These are phyloP conservation scores for Puntigrus tetrazona DNA, from an alignment of 2,113 vertebrate species.

Conservation along the genomic window DNA sequence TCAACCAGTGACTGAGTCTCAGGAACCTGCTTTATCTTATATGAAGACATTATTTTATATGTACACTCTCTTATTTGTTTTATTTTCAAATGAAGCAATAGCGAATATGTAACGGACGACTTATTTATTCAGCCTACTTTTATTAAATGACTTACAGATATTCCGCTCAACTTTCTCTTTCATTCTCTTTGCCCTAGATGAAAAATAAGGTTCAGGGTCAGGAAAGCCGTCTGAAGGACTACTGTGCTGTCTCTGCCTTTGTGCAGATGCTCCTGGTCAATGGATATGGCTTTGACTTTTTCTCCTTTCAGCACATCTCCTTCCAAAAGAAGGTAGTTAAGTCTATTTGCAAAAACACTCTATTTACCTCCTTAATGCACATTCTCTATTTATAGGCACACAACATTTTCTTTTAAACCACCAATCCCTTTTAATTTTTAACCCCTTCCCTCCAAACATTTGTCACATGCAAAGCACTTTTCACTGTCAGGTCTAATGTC, in stretches of 20 bases:
- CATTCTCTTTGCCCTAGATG: slow-evolving; percentile 60
- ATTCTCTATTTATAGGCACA: not conserved
- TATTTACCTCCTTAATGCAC: not conserved
- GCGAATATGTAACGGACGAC: not conserved
- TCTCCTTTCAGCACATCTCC: slow-evolving; percentile 73
- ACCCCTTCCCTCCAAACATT: not conserved
- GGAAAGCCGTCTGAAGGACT: slow-evolving; percentile 67
- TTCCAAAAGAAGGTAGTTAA: slow-evolving; percentile 80
- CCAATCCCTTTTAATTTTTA: not conserved
- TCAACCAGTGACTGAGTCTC: not conserved
- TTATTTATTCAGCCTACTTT: not conserved
- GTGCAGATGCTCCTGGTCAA: slow-evolving; percentile 74
- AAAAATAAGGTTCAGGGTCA: slow-evolving; percentile 47
- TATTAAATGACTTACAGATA: not conserved
- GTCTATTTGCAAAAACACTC: not conserved
- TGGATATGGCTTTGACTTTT: slow-evolving; percentile 78
- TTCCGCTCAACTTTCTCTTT: not conserved
- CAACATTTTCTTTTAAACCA: not conserved
- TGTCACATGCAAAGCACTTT: not conserved
- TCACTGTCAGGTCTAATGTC: not conserved
- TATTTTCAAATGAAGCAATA: not conserved
- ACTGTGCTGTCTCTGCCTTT: slow-evolving; percentile 78
- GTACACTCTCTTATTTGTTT: not conserved
- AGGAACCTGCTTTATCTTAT: not conserved
- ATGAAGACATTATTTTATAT: not conserved